Evolutionary conservation across 2,888 invertebrate species (phyloP).

Genomic region (Pyrrhia umbra): DNA sequence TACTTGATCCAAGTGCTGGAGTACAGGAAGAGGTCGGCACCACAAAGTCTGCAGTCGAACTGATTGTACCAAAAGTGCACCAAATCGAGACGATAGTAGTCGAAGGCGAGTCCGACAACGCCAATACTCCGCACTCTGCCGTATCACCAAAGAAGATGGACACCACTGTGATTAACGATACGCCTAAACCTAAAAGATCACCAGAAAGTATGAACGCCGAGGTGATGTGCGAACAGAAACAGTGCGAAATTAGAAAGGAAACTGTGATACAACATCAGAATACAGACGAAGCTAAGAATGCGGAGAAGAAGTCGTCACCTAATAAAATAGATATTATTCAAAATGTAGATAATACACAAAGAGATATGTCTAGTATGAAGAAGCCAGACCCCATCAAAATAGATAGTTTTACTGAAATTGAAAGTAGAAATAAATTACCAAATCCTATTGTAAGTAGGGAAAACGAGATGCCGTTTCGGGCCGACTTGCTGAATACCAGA

Average conservation of each 20-base stretch:
- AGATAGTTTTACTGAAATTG: conserved; percentile 79
- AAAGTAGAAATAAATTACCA: conserved; percentile 76
- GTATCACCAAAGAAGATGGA: conserved; percentile 80
- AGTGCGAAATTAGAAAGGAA: conserved; percentile 83
- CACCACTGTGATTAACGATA: conserved; percentile 78
- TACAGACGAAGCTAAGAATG: conserved; percentile 76
- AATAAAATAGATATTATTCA: conserved; percentile 85
- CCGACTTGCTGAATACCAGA: conserved; percentile 74
- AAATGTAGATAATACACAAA: conserved; percentile 77
- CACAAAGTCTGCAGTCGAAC: conserved; percentile 74
- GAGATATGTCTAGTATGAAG: conserved; percentile 75
- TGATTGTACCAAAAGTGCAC: conserved; percentile 78
- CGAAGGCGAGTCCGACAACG: conserved; percentile 82
- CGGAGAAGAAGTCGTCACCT: conserved; percentile 83
- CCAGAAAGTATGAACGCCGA: conserved; percentile 75
- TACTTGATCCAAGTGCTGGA: conserved; percentile 77
- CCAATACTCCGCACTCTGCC: conserved; percentile 71
- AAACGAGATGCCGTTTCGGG: conserved; percentile 80
- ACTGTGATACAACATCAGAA: conserved; percentile 87
- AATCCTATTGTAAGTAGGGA: conserved; percentile 77
- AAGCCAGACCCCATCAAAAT: conserved; percentile 80
- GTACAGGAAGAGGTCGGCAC: conserved; percentile 77
- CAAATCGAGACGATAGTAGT: conserved; percentile 85
- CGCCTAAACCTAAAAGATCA: conserved; percentile 77
- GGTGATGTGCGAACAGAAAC: conserved; percentile 74